Evolutionary conservation across 1,140 invertebrate species (phyloP).

Genomic region (Drosophila eugracilis): DNA sequence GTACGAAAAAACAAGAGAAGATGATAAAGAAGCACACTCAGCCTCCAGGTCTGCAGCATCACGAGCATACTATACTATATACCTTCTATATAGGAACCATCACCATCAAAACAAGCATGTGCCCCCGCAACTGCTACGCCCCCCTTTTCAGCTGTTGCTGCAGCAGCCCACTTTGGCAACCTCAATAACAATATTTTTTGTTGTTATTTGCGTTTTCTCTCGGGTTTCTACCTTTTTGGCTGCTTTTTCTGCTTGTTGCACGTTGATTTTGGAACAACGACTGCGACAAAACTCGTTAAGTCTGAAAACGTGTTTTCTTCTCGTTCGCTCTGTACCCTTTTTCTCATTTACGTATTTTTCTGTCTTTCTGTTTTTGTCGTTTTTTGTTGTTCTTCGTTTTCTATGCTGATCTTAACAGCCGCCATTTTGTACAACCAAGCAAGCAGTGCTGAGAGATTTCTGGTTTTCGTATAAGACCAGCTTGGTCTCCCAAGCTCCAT

Average conservation of each 20-base stretch:
- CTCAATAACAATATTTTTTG: constrained; percentile 70
- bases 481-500: constrained; percentile 20
- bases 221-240: constrained; percentile 57
- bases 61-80: constrained; percentile 4
- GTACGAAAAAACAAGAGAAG: constrained; percentile 13
- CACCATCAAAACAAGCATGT: constrained; percentile 7
- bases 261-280: constrained; percentile 60
- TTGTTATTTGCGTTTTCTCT: constrained; percentile 55
- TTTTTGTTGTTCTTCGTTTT: constrained; percentile 24
- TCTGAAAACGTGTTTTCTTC: constrained; percentile 69
- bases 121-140: constrained; percentile 6
- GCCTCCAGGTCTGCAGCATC: constrained; percentile 41
- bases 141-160: neutral
- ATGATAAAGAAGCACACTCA: constrained; percentile 19
- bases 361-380: constrained; percentile 14
- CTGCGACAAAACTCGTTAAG: constrained; percentile 65
- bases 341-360: constrained; percentile 27
- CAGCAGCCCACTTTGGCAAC: constrained; percentile 39
- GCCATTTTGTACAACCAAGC: constrained; percentile 60
- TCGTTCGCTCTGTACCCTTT: constrained; percentile 47
- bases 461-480: constrained; percentile 40
- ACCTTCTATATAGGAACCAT: constrained; percentile 5
- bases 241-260: constrained; percentile 65
- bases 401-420: constrained; percentile 56
- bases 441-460: constrained; percentile 49